phyloP scores from a whole-genome alignment of 2,113 vertebrate species.

The Tetrao urogallus region DNA sequence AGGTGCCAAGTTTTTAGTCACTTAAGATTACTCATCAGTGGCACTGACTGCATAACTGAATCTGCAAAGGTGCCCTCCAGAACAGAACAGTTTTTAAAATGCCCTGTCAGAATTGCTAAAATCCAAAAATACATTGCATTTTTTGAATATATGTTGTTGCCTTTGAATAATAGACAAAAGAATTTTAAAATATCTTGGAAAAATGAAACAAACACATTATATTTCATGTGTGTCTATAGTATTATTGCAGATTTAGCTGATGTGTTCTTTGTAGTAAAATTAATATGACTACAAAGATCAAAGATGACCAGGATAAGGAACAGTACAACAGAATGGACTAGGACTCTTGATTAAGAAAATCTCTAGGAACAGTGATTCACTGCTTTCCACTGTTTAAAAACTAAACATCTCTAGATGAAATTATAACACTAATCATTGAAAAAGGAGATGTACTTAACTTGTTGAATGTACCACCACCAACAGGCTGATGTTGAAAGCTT shows the following conservation, averaged over 20 bases:
- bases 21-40: neutral
- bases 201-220: neutral
- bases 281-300: neutral
- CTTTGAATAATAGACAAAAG: neutral
- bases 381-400: neutral
- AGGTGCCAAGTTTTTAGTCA: neutral
- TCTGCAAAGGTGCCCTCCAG: constrained; percentile 3
- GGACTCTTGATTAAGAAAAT: neutral
- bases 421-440: neutral
- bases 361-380: neutral
- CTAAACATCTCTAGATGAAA: neutral
- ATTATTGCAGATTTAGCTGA: neutral
- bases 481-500: neutral
- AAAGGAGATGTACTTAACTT: neutral
- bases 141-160: neutral
- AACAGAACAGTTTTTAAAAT: neutral
- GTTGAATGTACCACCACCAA: neutral
- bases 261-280: neutral
- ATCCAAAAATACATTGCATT: neutral
- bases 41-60: neutral
- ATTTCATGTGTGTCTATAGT: neutral
- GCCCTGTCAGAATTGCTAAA: neutral
- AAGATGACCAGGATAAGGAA: neutral
- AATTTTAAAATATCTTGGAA: neutral
- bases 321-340: neutral